Conservation (phyloP, 2,113 vertebrate genomes). For the Cairina moschata region DNA sequence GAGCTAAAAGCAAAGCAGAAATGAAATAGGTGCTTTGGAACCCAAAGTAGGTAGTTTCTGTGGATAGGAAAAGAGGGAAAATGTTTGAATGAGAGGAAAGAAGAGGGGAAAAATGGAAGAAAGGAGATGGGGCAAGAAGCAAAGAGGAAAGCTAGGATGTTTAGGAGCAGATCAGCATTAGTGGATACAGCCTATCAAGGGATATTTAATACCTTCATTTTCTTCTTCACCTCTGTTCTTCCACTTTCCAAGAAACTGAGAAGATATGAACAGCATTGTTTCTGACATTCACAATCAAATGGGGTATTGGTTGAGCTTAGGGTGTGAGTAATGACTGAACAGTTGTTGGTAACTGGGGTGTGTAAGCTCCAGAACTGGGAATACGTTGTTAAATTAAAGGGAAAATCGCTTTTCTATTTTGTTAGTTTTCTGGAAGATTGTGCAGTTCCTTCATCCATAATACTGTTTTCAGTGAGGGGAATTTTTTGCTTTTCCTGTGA, state of each 20-base stretch:
- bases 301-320: constrained; percentile 19
- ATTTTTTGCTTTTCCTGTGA: background rate
- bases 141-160: background rate
- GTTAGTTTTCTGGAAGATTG: background rate
- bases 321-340: constrained; percentile 2
- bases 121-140: background rate
- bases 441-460: background rate
- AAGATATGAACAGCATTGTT: background rate
- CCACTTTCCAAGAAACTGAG: background rate
- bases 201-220: background rate
- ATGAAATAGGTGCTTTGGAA: background rate
- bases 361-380: background rate
- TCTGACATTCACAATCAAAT: constrained; percentile 2
- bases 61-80: background rate
- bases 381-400: background rate
- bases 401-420: background rate
- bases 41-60: background rate
- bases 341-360: background rate
- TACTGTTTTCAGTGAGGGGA: background rate
- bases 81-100: background rate
- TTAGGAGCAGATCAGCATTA: background rate
- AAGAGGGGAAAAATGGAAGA: background rate
- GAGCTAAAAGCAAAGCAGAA: background rate
- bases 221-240: background rate
- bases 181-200: background rate